A percentile compares a stretch with the other conserved stretches of the same genome.
Evolutionary conservation across 2,113 vertebrate species (phyloP).

Genomic region (Tetrax tetrax): DNA sequence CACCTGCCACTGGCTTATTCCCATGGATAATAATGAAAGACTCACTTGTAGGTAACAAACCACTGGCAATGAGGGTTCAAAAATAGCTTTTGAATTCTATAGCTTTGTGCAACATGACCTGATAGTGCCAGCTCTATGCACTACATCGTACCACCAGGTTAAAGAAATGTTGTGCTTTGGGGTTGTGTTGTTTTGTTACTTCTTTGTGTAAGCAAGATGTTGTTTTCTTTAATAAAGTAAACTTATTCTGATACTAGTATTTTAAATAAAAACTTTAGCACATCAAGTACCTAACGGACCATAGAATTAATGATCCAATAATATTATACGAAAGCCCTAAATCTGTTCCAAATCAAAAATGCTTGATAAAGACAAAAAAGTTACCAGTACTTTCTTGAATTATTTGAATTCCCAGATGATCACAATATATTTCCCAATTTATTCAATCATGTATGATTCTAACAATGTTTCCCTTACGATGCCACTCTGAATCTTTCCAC

Average conservation of each 20-base stretch:
- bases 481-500: neutral
- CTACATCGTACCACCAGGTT: neutral
- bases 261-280: neutral
- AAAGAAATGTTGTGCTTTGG: neutral
- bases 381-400: neutral
- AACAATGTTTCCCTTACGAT: neutral
- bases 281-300: neutral
- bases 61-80: neutral
- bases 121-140: neutral
- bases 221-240: neutral
- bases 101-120: neutral
- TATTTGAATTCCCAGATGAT: neutral
- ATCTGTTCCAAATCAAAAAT: neutral
- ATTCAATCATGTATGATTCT: neutral
- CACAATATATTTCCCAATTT: neutral
- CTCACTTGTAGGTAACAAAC: slow-evolving; percentile 26
- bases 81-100: slow-evolving; percentile 29
- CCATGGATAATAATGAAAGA: slow-evolving; percentile 18
- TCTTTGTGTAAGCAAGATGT: neutral
- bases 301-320: neutral
- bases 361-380: neutral
- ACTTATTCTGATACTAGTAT: neutral
- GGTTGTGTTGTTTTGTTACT: neutral
- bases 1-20: slow-evolving; percentile 36
- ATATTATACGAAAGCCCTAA: neutral